A percentile compares a stretch with the other conserved stretches of the same genome.
Evolutionary conservation across 2,888 invertebrate species (phyloP).

Genomic region (Leptopilina syphax): DNA sequence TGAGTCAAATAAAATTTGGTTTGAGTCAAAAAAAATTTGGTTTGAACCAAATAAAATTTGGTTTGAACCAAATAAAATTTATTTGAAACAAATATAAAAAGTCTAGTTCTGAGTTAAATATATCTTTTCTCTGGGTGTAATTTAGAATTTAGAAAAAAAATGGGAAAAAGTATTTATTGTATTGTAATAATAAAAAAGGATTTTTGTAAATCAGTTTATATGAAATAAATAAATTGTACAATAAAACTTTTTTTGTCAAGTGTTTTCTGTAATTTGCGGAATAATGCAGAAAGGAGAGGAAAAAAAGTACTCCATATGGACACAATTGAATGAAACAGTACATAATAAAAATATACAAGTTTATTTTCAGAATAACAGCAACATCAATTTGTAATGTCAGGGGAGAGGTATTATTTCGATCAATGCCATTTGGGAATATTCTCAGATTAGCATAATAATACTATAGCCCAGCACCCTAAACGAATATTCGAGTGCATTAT

Average conservation of each 20-base stretch:
- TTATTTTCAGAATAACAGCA: constrained; percentile 34
- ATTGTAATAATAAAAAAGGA: too few species aligned
- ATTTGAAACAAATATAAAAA: too few species aligned
- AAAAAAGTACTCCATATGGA: constrained; percentile 19
- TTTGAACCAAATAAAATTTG: too few species aligned
- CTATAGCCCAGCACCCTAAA: neutral
- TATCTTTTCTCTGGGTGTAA: too few species aligned
- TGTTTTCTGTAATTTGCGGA: neutral
- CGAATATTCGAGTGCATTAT: constrained; percentile 11
- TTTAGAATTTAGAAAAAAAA: too few species aligned
- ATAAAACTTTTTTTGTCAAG: neutral
- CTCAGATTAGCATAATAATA: constrained; percentile 34
- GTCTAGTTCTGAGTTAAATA: too few species aligned
- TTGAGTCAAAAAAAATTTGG: too few species aligned
- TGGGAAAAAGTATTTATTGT: too few species aligned
- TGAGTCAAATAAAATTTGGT: too few species aligned
- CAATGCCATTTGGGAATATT: constrained; percentile 34
- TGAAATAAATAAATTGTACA: too few species aligned
- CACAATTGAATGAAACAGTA: neutral
- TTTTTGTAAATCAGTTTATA: too few species aligned
- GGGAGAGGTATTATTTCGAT: constrained; percentile 32
- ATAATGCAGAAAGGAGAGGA: neutral
- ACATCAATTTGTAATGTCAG: constrained; percentile 40
- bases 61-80: too few species aligned
- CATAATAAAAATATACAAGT: constrained; percentile 6